Evolutionary conservation across 2,888 invertebrate genomes (phyloP).

Genomic region (Exocentrus adspersus): DNA sequence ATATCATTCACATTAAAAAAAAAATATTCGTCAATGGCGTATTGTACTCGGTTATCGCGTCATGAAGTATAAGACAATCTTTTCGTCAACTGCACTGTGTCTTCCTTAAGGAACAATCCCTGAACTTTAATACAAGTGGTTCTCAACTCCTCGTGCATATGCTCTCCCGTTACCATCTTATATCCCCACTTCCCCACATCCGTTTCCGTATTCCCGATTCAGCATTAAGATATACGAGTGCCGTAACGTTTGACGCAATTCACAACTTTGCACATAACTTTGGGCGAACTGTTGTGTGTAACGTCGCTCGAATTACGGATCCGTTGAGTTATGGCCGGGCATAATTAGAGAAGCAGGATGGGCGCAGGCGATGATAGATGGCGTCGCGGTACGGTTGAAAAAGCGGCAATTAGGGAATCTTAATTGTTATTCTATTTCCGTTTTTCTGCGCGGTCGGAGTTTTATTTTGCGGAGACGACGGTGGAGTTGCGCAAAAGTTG

Average conservation of each 20-base stretch:
- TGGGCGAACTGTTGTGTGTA: conserved; percentile 33
- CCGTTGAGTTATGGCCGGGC: conserved; percentile 13
- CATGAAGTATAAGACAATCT: no score
- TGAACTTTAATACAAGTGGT: no score
- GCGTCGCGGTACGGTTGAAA: background rate
- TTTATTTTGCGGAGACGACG: background rate
- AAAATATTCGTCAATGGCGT: no score
- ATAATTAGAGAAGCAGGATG: conserved; percentile 16
- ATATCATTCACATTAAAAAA: no score
- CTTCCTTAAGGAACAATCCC: no score
- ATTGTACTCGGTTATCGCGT: no score
- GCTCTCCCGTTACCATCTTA: conserved; percentile 38
- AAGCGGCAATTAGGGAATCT: conserved; percentile 13
- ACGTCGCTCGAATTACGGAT: conserved; percentile 20
- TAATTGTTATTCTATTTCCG: conserved; percentile 14
- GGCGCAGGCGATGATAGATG: conserved; percentile 20
- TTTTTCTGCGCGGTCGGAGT: background rate
- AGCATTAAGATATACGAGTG: conserved; percentile 36
- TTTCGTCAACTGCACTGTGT: no score
- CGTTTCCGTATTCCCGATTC: conserved; percentile 39
- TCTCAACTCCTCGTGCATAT: conserved; percentile 38
- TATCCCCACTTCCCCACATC: conserved; percentile 38
- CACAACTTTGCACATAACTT: conserved; percentile 40
- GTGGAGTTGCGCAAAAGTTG: background rate
- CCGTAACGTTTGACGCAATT: conserved; percentile 36